Evolutionary conservation across 2,797 vertebrate genomes (phyloP).

Genomic region (Urosaurus nigricauda): DNA sequence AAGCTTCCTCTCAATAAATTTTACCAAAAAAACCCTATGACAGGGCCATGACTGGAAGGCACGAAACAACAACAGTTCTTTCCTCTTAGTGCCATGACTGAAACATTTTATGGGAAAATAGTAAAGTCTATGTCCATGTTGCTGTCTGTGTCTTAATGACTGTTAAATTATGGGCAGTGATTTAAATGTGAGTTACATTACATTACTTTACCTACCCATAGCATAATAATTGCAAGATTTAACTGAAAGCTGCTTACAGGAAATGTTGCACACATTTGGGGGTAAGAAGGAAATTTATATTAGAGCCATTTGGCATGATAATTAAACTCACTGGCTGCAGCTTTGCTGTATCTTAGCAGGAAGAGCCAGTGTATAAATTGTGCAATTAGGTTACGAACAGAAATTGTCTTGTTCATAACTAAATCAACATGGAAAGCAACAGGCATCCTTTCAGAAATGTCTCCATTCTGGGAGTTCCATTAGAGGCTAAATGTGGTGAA

Average conservation of each 20-base stretch:
- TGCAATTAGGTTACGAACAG: conserved; percentile 23
- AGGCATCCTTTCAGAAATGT: neutral
- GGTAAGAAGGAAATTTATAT: conserved; percentile 43
- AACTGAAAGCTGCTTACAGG: conserved; percentile 34
- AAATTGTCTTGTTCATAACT: conserved; percentile 17
- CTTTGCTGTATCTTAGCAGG: conserved; percentile 8
- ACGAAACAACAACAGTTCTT: neutral
- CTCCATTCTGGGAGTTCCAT: conserved; percentile 25
- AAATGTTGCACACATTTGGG: conserved; percentile 29
- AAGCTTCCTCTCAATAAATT: too few relatives aligned
- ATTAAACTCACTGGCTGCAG: conserved; percentile 27
- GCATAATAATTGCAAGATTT: conserved; percentile 49
- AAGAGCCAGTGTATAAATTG: conserved; percentile 27
- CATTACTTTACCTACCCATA: conserved; percentile 22
- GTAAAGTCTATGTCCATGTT: too few relatives aligned
- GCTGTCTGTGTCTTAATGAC: neutral
- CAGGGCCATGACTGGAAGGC: neutral
- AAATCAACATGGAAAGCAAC: neutral
- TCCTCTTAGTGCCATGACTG: neutral
- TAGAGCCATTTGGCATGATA: conserved; percentile 13
- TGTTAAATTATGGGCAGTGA: neutral
- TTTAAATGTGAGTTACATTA: conserved; percentile 19
- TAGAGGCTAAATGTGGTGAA: neutral
- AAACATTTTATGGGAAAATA: neutral
- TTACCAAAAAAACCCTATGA: too few relatives aligned